Conservation (phyloP, 2,113 vertebrate genomes). For the Pyrgilauda ruficollis region DNA sequence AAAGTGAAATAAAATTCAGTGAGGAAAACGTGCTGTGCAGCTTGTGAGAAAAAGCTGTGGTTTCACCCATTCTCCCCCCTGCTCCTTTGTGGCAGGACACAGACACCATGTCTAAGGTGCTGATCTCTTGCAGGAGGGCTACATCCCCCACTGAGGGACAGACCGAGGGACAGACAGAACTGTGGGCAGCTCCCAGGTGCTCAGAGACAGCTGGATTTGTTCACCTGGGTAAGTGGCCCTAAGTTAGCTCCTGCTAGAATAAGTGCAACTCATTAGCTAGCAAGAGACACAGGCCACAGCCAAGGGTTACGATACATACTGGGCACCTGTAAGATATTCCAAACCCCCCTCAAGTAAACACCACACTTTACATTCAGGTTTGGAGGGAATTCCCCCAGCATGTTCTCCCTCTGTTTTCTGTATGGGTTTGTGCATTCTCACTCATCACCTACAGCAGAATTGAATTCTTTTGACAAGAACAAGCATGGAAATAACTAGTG, state of each 20-base stretch:
- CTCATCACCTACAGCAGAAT: background rate
- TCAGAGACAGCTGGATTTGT: background rate
- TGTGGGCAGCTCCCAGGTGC: background rate
- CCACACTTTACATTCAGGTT: background rate
- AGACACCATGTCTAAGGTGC: background rate
- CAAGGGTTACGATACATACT: background rate
- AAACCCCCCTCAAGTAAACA: background rate
- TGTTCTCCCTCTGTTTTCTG: background rate
- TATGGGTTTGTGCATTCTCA: background rate
- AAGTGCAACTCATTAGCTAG: background rate
- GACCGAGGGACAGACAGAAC: background rate
- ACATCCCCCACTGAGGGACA: background rate
- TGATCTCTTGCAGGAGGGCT: background rate
- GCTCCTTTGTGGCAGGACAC: background rate
- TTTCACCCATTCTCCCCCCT: background rate
- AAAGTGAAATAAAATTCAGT: background rate
- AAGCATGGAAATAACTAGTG: background rate
- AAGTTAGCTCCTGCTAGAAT: background rate
- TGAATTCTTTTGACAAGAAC: background rate
- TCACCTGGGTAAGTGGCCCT: background rate
- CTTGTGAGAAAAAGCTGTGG: background rate
- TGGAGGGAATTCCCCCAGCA: background rate
- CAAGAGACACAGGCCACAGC: background rate
- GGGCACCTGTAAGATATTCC: background rate
- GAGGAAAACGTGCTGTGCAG: background rate